Conservation (phyloP, 2,113 vertebrate genomes). For the Lamprotornis superbus region DNA sequence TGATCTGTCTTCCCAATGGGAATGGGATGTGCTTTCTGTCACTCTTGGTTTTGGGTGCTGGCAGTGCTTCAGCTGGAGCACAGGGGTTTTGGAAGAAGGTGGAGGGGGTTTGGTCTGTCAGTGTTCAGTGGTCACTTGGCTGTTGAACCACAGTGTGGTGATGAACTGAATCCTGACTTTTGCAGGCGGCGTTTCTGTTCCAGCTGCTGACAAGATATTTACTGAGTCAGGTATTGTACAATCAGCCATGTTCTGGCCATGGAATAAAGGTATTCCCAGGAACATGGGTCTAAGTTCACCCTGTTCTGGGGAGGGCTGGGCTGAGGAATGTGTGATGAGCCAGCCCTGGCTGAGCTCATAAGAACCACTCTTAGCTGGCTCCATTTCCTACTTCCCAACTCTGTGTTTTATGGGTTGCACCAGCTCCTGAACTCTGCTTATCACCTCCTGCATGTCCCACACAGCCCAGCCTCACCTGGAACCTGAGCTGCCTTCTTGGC, state of each 20-base stretch:
- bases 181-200: slow-evolving; percentile 85
- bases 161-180: neutral
- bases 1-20: neutral
- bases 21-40: neutral
- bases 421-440: neutral
- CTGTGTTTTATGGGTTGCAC: neutral
- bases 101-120: neutral
- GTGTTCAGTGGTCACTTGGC: neutral
- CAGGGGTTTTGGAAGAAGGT: neutral
- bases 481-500: neutral
- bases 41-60: neutral
- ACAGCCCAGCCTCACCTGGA: neutral
- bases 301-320: neutral
- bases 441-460: neutral
- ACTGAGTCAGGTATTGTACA: slow-evolving; percentile 85
- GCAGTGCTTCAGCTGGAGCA: neutral
- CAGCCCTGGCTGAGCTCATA: neutral
- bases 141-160: neutral
- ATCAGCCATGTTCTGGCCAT: neutral
- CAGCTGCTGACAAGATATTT: slow-evolving; percentile 86
- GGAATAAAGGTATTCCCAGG: neutral
- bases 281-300: neutral
- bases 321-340: neutral
- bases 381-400: neutral
- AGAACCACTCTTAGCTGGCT: neutral